Evolutionary conservation across 1,140 invertebrate genomes (phyloP).

Genomic region (Aphis gossypii): DNA sequence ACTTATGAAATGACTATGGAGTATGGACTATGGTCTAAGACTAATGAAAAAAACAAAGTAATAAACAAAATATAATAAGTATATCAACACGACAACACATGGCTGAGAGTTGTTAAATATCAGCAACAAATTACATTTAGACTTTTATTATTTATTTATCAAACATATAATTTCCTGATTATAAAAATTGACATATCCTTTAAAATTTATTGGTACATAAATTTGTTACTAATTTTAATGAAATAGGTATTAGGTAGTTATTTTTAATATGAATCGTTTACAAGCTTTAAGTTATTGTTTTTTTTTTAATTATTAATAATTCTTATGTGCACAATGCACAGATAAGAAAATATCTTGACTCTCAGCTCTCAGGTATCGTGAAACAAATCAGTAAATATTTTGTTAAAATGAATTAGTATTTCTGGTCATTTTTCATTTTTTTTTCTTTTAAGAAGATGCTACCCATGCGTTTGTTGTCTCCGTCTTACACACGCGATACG

Average conservation of each 20-base stretch:
- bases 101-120: slow-evolving; percentile 37
- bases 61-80: slow-evolving; percentile 33
- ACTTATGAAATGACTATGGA: slow-evolving; percentile 1
- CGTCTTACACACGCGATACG: too few species aligned
- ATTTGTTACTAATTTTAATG: background rate
- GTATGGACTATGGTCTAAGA: background rate
- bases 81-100: slow-evolving; percentile 24
- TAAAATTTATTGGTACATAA: background rate
- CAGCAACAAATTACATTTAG: slow-evolving; percentile 23
- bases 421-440: background rate
- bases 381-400: background rate
- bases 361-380: background rate
- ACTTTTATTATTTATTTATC: slow-evolving; percentile 38
- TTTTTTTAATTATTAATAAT: background rate
- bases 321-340: background rate
- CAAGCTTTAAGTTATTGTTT: background rate
- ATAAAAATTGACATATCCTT: background rate
- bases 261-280: background rate
- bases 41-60: slow-evolving; percentile 36
- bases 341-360: background rate
- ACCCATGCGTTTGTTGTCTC: too few species aligned
- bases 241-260: background rate
- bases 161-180: background rate
- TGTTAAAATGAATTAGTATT: background rate
- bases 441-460: background rate